A percentile compares a stretch with the other conserved stretches of the same genome.
Evolutionary conservation across 2,888 invertebrate species (phyloP).

Genomic region (Metalampra italica): DNA sequence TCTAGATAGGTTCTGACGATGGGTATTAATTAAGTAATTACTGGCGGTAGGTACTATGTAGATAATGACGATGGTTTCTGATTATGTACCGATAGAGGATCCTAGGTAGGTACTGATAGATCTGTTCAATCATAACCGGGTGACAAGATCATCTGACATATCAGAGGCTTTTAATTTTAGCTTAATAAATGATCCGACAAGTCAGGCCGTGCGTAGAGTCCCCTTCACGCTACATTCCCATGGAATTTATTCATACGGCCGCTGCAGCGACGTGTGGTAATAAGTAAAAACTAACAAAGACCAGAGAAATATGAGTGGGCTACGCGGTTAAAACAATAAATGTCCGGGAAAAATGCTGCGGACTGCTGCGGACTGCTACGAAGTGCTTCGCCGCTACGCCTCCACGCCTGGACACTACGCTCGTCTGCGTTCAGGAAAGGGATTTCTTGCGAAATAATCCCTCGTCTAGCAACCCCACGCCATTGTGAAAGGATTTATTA

Average conservation of each 20-base stretch:
- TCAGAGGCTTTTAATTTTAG: too few relatives aligned
- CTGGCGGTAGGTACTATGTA: too few relatives aligned
- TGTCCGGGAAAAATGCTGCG: conserved; percentile 33
- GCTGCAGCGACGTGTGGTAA: conserved; percentile 44
- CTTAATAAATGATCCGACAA: neutral
- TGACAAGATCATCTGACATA: too few relatives aligned
- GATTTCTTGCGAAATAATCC: neutral
- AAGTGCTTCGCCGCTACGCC: conserved; percentile 14
- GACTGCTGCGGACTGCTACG: conserved; percentile 5
- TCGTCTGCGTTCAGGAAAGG: neutral
- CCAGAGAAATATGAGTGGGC: conserved; percentile 52
- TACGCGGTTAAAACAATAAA: conserved; percentile 58
- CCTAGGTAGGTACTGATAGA: too few relatives aligned
- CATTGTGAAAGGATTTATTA: too few relatives aligned
- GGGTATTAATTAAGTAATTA: too few relatives aligned
- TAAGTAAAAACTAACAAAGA: conserved; percentile 63
- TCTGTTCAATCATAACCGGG: too few relatives aligned
- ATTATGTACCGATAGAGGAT: too few relatives aligned
- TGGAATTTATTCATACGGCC: conserved; percentile 55
- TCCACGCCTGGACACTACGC: neutral
- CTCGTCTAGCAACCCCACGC: too few relatives aligned
- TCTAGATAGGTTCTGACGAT: too few relatives aligned
- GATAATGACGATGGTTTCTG: too few relatives aligned
- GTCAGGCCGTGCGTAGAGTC: neutral
- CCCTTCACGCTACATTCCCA: conserved; percentile 20